phyloP scores from a whole-genome alignment of 2,797 vertebrate genomes.

The Phataginus tricuspis region DNA sequence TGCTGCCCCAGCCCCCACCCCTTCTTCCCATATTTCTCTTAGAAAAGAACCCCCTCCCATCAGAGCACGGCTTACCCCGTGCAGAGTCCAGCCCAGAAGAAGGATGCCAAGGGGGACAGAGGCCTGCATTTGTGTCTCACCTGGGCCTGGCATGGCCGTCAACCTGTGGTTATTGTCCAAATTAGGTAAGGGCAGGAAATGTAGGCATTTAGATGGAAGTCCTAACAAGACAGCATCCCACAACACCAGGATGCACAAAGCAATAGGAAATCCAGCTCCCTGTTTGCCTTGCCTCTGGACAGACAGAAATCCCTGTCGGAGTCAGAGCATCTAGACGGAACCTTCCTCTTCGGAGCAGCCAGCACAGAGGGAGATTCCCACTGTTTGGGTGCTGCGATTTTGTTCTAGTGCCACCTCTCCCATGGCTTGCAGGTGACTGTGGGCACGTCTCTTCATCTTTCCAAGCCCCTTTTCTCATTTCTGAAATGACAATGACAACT shows the following conservation, averaged over 20 bases:
- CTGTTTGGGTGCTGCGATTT: rapidly evolving
- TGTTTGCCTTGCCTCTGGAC: background rate
- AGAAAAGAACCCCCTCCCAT: background rate
- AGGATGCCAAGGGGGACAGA: background rate
- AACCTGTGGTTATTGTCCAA: background rate
- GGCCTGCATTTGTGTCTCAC: background rate
- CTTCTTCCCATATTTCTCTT: background rate
- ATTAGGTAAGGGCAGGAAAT: background rate
- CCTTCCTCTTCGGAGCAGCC: background rate
- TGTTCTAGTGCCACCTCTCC: background rate
- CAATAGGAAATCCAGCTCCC: background rate
- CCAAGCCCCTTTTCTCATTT: conserved; percentile 20
- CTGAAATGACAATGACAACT: background rate
- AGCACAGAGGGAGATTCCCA: background rate
- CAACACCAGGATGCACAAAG: background rate
- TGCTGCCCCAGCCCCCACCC: background rate
- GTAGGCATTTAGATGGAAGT: background rate
- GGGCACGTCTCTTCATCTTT: conserved; percentile 35
- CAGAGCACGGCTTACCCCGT: conserved; percentile 1
- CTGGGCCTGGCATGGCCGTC: background rate
- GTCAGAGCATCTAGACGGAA: background rate
- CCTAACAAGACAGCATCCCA: background rate
- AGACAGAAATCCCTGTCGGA: background rate
- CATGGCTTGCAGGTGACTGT: background rate
- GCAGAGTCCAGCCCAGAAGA: background rate